Conservation (phyloP, 2,797 vertebrate genomes). For the Sebastolobus altivelis region DNA sequence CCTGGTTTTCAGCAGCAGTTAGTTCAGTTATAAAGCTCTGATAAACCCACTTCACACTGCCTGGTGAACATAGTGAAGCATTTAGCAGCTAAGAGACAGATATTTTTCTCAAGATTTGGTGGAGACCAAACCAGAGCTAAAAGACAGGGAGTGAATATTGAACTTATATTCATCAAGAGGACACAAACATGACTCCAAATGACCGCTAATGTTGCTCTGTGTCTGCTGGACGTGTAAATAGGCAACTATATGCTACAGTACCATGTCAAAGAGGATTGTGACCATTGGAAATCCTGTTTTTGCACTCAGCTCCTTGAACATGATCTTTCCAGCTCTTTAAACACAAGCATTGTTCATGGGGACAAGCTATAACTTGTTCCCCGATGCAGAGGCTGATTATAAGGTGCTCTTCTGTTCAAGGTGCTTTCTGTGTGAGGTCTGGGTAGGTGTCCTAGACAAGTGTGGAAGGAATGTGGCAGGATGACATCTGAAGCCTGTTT, state of each 20-base stretch:
- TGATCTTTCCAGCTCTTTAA: conserved; percentile 53
- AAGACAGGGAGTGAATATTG: background rate
- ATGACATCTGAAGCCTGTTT: conserved; percentile 46
- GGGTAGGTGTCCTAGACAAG: conserved; percentile 38
- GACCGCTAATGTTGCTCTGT: background rate
- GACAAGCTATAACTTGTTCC: conserved; percentile 66
- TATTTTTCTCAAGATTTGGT: background rate
- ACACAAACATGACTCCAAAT: background rate
- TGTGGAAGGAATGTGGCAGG: conserved; percentile 66
- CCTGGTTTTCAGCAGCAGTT: background rate
- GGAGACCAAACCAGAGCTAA: background rate
- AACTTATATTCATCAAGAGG: background rate
- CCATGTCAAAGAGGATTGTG: background rate
- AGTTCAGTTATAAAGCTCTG: background rate
- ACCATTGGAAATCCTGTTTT: conserved; percentile 38
- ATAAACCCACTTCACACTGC: background rate
- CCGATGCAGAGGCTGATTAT: conserved; percentile 64
- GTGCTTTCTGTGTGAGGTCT: conserved; percentile 68
- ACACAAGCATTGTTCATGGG: conserved; percentile 64
- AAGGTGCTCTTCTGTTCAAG: conserved; percentile 49
- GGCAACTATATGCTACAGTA: background rate
- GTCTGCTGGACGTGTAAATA: accelerated
- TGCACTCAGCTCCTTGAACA: conserved; percentile 50
- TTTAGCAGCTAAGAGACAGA: too few species aligned
- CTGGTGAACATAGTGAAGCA: background rate